Evolutionary conservation across 2,113 vertebrate genomes (phyloP).

Genomic region (Xiphophorus maculatus): DNA sequence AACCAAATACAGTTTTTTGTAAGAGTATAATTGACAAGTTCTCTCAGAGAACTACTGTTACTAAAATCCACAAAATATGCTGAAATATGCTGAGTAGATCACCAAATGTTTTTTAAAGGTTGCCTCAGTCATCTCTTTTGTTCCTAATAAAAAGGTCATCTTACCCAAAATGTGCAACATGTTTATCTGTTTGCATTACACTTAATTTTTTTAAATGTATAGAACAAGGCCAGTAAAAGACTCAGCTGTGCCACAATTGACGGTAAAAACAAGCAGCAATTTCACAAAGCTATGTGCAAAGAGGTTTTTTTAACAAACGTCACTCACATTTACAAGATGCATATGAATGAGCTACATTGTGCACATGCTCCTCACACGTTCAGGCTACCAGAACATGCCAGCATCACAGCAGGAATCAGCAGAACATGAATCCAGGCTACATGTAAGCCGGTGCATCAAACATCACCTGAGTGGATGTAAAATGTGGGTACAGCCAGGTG

Average conservation of each 20-base stretch:
- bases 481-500: slow-evolving; percentile 13
- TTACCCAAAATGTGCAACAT: not conserved
- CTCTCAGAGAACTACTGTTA: not conserved
- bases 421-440: not conserved
- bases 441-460: not conserved
- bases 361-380: not conserved
- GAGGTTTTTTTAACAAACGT: not conserved
- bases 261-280: slow-evolving; percentile 15
- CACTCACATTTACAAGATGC: not conserved
- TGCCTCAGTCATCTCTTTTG: too few species aligned
- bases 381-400: not conserved
- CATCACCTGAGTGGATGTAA: slow-evolving; percentile 6
- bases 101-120: too few species aligned
- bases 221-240: slow-evolving; percentile 14
- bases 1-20: not conserved
- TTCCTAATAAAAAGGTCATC: not conserved
- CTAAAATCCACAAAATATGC: not conserved
- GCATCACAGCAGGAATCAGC: not conserved
- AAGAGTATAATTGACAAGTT: not conserved
- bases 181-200: not conserved
- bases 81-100: not conserved
- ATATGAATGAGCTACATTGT: not conserved
- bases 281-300: slow-evolving; percentile 21
- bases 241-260: not conserved
- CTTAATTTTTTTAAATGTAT: not conserved